Conservation (phyloP, 2,797 vertebrate genomes). For the Muscicapa comitata region DNA sequence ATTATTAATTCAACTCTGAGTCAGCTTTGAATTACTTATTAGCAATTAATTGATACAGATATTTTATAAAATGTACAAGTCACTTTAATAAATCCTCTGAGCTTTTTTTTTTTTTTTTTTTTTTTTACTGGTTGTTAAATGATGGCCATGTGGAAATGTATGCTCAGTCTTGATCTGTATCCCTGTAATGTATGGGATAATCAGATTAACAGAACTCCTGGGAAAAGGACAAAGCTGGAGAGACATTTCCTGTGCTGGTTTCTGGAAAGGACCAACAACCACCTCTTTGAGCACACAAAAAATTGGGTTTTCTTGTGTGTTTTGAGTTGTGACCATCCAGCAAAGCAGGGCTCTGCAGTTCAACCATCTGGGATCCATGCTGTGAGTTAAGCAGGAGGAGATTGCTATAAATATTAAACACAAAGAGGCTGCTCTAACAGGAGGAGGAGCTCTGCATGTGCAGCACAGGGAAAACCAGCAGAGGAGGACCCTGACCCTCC, state of each 20-base stretch:
- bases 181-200: not conserved
- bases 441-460: not conserved
- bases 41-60: slow-evolving; percentile 13
- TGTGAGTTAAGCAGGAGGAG: not conserved
- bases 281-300: not conserved
- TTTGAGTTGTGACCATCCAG: not conserved
- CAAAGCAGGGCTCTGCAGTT: not conserved
- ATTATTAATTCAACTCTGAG: slow-evolving; percentile 13
- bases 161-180: not conserved
- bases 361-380: not conserved
- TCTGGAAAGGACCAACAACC: not conserved
- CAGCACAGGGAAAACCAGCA: not conserved
- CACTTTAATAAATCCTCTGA: not conserved
- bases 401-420: not conserved
- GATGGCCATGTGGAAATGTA: not conserved
- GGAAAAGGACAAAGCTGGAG: not conserved
- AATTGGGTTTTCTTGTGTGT: not conserved
- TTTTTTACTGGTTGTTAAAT: not conserved
- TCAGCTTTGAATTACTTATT: not conserved
- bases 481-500: not conserved
- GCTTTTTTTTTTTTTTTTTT: not conserved
- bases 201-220: not conserved
- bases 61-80: not conserved
- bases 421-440: not conserved
- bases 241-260: not conserved